Evolutionary conservation across 35 echinoderm and acorn worm species (phyloP).

Genomic region (Apostichopus japonicus): DNA sequence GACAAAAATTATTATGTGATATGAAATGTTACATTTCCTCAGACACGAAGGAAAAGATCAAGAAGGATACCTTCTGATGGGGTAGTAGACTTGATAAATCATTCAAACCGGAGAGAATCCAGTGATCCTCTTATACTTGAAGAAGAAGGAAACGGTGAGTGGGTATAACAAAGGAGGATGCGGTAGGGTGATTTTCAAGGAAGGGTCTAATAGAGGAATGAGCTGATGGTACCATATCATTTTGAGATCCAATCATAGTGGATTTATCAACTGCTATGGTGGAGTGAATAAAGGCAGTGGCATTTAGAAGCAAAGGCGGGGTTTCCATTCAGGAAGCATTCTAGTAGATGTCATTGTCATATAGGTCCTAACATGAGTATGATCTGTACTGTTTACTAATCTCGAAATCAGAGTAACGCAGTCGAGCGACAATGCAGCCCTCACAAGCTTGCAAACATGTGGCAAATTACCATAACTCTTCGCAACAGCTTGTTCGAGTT

Average conservation of each 20-base stretch:
- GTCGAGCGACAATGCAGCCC: background rate
- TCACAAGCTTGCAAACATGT: too few relatives aligned
- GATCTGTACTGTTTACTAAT: background rate
- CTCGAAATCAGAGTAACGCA: background rate
- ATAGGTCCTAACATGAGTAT: background rate
- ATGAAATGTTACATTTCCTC: background rate
- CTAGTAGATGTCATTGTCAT: background rate
- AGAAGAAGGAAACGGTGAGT: conserved; percentile 3
- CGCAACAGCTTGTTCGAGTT: too few relatives aligned
- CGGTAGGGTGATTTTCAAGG: too few relatives aligned
- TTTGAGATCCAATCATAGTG: too few relatives aligned
- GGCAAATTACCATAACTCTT: too few relatives aligned
- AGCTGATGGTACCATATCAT: too few relatives aligned
- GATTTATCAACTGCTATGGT: too few relatives aligned
- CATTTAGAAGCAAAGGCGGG: too few relatives aligned
- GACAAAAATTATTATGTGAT: background rate
- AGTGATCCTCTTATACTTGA: background rate
- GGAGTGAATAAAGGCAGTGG: too few relatives aligned
- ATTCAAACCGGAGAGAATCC: background rate
- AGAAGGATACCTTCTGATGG: background rate
- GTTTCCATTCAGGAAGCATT: too few relatives aligned
- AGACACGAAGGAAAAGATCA: conserved; percentile 16
- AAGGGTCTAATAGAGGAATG: too few relatives aligned
- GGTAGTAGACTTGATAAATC: conserved; percentile 13
- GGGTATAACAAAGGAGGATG: too few relatives aligned